Evolutionary conservation across 2,797 vertebrate genomes (phyloP), one percentile per base, ranked within the genome.

Genomic region (Propithecus deckenii): DNA sequence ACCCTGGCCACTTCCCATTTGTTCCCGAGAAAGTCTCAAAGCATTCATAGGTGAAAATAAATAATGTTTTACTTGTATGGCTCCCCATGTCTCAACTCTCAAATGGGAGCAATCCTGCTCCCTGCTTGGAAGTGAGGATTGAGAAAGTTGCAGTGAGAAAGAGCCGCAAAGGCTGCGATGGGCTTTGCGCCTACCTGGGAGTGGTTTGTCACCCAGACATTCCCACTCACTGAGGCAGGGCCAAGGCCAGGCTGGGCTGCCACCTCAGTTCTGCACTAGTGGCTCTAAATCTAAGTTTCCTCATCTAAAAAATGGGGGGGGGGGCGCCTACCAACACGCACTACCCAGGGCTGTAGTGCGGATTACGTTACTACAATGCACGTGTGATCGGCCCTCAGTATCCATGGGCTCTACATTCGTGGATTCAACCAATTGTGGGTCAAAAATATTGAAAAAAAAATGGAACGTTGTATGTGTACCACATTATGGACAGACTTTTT

Each of bases 41-140:
- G 72, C 80, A 55, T 28, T 46, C 50, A 28, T 14, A 63, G 2
- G 12, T 65, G 63, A 79, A 84, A 94, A 65, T 32, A 84, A 96
- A 75, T 69, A 52, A 57, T 7, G 5, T 55, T 92, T 89, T 71
- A 75, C 38, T 43, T 95, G 50, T 69, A 75, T 86, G 35, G 22
- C 8, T 93, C 55, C 23, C 95, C 4, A 17, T 84, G 38, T 57
- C 75, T 95, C 50, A 46, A 18, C 20, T 92, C 32, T 96, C 69
- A 57, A 57, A 71, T 65, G n/a, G 41, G 28, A 84, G 15, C 12
- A 32, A 52, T 63, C 57, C 61, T 52, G 67, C 11, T 41, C 46
- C 48, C 74, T 71, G 38, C 10, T 25, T 5, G 10, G 43, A 71
- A 65, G 55, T 43, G 7, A 55, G 13, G 20, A 43, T 4, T 22